Conservation (phyloP, 2,797 vertebrate species). For the Halcyon leucocephala region DNA sequence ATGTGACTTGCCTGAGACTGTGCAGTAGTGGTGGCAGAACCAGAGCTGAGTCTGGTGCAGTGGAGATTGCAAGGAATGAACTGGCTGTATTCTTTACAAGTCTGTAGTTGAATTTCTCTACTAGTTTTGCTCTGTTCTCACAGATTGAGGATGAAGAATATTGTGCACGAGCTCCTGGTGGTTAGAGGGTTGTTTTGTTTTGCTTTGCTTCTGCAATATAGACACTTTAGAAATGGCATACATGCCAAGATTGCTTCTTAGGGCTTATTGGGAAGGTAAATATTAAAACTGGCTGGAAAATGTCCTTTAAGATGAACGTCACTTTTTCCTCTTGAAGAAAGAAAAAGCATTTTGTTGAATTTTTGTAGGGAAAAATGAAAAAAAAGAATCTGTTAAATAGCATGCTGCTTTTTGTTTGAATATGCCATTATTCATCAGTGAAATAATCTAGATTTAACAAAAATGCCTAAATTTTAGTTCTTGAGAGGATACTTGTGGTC, state of each 20-base stretch:
- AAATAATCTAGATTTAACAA: not conserved
- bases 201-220: not conserved
- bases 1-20: fast-evolving
- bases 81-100: fast-evolving
- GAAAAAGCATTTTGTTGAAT: not conserved
- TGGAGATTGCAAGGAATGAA: not conserved
- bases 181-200: not conserved
- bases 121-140: not conserved
- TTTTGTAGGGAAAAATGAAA: not conserved
- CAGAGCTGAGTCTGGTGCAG: not conserved
- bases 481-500: not conserved
- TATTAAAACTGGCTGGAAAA: not conserved
- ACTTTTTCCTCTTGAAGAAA: not conserved
- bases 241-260: not conserved
- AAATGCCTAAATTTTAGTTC: not conserved
- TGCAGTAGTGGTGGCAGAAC: not conserved
- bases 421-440: not conserved
- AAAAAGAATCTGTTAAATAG: not conserved
- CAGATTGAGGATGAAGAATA: not conserved
- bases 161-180: not conserved
- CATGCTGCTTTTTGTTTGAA: not conserved
- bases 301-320: not conserved
- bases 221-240: not conserved
- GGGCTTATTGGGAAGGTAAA: not conserved
- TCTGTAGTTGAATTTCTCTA: not conserved